A percentile compares a stretch with the other conserved stretches of the same genome.
phyloP scores from a whole-genome alignment of 2,888 invertebrate genomes.

The Nephrotoma flavescens region DNA sequence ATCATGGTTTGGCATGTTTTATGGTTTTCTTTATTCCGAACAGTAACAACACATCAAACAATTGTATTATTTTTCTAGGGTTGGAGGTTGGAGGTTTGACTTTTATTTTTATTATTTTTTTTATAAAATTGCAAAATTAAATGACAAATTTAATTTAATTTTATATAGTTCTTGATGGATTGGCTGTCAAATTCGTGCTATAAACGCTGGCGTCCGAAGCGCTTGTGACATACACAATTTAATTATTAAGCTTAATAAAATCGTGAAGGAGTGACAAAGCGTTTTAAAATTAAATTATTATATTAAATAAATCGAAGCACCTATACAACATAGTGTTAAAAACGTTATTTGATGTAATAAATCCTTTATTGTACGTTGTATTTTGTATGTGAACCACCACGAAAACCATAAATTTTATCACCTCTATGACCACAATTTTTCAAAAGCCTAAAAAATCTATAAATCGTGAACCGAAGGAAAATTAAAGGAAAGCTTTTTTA shows the following conservation, averaged over 20 bases:
- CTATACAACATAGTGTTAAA: neutral
- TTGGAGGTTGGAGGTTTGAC: neutral
- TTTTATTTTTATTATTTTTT: neutral
- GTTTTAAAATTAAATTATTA: neutral
- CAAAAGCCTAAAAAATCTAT: neutral
- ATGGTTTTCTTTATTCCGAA: neutral
- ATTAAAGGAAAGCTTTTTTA: neutral
- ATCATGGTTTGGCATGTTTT: neutral
- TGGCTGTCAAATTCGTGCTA: neutral
- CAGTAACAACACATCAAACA: neutral
- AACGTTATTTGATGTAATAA: neutral
- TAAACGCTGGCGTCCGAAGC: neutral
- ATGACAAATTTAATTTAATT: neutral
- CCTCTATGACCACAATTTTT: neutral
- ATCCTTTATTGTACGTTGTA: neutral
- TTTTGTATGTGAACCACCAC: neutral
- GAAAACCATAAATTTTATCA: neutral
- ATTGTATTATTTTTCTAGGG: neutral
- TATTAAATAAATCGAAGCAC: neutral
- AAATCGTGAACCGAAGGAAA: neutral
- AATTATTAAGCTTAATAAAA: neutral
- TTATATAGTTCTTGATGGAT: neutral
- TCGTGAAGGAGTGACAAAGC: neutral
- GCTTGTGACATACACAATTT: neutral
- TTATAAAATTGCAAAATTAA: neutral